phyloP scores from a whole-genome alignment of 2,113 vertebrate species.

The Hepsetus odoe region DNA sequence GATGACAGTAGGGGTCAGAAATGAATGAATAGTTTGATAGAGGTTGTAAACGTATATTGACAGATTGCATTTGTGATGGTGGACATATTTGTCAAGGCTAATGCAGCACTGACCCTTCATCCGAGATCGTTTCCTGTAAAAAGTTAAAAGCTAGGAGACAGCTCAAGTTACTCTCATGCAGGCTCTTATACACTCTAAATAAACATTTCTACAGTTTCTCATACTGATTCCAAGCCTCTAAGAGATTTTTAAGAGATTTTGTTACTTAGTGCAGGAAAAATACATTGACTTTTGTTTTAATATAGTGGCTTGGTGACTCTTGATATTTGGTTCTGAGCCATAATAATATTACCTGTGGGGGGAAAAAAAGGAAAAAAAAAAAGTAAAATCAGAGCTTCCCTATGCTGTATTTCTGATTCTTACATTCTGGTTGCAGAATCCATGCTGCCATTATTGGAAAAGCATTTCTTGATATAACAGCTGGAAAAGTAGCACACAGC shows the following conservation, averaged over 20 bases:
- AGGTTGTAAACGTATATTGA: background rate
- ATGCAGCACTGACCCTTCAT: background rate
- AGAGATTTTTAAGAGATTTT: no score
- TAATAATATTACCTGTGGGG: no score
- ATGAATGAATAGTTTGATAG: conserved; percentile 8
- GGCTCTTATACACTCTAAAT: background rate
- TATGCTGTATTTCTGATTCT: background rate
- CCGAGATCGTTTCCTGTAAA: background rate
- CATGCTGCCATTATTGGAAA: background rate
- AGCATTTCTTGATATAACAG: background rate
- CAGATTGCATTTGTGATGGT: background rate
- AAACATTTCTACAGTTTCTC: no score
- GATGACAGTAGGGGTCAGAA: conserved; percentile 6
- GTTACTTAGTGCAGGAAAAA: no score
- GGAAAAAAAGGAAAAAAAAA: background rate
- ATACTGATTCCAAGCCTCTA: no score
- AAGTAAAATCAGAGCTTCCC: background rate
- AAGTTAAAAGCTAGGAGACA: background rate
- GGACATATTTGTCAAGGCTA: background rate
- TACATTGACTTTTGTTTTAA: background rate
- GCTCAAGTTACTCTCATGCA: background rate
- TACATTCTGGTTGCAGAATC: background rate
- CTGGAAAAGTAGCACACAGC: background rate
- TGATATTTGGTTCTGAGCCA: background rate
- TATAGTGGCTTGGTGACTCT: background rate